Base-by-base conservation (phyloP, 2,113 vertebrate species). In the Herpetotheres cachinnans region DNA sequence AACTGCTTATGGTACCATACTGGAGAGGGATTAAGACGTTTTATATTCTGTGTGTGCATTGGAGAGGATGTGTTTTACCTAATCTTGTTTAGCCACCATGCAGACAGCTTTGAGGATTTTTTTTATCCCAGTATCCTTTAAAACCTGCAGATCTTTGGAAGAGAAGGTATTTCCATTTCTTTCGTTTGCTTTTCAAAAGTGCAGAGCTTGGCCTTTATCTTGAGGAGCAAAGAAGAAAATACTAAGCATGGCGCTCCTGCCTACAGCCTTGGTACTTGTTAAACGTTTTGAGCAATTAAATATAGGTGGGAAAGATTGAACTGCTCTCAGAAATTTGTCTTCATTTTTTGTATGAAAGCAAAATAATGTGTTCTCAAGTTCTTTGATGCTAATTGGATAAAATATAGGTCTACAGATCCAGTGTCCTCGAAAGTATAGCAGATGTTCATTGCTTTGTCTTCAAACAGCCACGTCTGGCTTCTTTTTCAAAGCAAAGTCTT, bases 1-100 rank as follows among this genome's bases (percentile, higher is more conserved):
- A 94, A 89, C 90, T 95, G 74, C 86, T 91, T 96, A 62, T 87
- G 84, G 95, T 96, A 91, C 65, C 91, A 52, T 44, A 67, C 62
- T 77, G 93, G 82, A 96, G 82, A 94, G 40, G 97, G 96, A 97
- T 97, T 96, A 98, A 97, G 91, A 98, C 98, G 98, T 98, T 98
- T 92, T 98, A 98, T 97, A 98, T 98, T 99, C 97, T 97, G 97
- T 97, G 97, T 98, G 98, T 96, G 98, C 97, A 97, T 98, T 98
- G 97, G 97, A 98, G 98, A 98, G 98, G 97, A 98, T 98, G 97
- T 98, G 98, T 98, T 99, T 98, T 98, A 97, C 97, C 97, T 98
- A 98, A 98, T 98, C 98, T 98, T 98, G 97, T 98, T 99, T 99
- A 98, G 98, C 98, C 98, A 98, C 97, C 98, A 97, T 98, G 98